A percentile compares a stretch with the other conserved stretches of the same genome.
These are phyloP conservation scores for Alectura lathami DNA, from an alignment of 2,113 vertebrate species.

Conservation along the genomic window DNA sequence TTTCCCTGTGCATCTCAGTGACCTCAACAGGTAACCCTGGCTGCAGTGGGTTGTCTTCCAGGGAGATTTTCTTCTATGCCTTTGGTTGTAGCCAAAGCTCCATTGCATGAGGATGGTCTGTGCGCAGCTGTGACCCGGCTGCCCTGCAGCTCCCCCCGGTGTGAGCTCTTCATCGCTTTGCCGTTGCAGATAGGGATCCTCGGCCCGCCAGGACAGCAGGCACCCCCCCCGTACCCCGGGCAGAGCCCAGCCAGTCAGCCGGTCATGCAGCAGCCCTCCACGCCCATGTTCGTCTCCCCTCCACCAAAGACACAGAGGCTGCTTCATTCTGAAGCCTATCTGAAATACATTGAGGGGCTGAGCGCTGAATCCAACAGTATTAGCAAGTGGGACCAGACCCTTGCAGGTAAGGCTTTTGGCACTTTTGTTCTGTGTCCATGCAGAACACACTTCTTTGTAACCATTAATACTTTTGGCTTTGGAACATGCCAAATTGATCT, in stretches of 20 bases:
- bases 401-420: slow-evolving; percentile 84
- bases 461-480: neutral
- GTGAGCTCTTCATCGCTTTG: neutral
- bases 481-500: neutral
- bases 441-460: rapidly evolving
- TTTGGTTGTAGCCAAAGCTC: neutral
- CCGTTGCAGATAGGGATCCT: slow-evolving; percentile 81
- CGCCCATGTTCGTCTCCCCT: slow-evolving; percentile 94
- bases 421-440: neutral
- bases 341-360: slow-evolving; percentile 97
- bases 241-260: slow-evolving; percentile 85
- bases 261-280: slow-evolving; percentile 91
- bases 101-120: neutral
- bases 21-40: neutral
- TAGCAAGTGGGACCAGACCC: slow-evolving; percentile 98
- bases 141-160: neutral
- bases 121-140: rapidly evolving
- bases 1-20: neutral
- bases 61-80: neutral
- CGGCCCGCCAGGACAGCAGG: slow-evolving; percentile 85
- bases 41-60: neutral
- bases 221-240: slow-evolving; percentile 90
- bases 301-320: slow-evolving; percentile 95
- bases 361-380: slow-evolving; percentile 90
- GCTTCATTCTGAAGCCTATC: slow-evolving; percentile 96